Base-by-base conservation (phyloP, 2,888 invertebrate genomes). In the Alloplasta piceator region DNA sequence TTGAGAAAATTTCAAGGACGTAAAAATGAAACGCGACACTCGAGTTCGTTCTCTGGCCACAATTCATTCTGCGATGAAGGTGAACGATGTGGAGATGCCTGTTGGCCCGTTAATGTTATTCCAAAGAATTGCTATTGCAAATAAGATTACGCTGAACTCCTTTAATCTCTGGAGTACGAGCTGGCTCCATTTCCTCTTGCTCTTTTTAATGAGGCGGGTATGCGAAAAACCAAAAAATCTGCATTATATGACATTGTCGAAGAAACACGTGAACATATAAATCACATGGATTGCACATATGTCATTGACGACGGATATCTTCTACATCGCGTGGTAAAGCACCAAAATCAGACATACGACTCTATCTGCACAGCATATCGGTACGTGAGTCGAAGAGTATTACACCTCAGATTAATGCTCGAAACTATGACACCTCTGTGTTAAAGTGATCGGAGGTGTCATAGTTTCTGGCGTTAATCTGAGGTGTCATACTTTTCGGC, bases 301-400 rank as follows among this genome's bases (percentile, higher is more conserved):
- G 74, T 75, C 50, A 68, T 75, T 52, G 78, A 75, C 38, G 66
- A 75, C 48, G 82, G 82, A 9, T 75, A 64, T 48, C 75, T 75
- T 9, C 16, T 50, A 12, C 73, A 72, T 63, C 72, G 55, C 14
- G 75, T 73, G 9, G 64, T 74, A 46, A 78, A 79, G 76, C 58
- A 63, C 36, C 41, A 16, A 72, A 68, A 64, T 71, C 55, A 60
- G 7, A 74, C 55, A 48, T 74, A 55, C 64, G 16, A 14, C 12
- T 58, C 26, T n/a, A 72, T 83, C 10, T 80, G 74, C 71, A 41
- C 41, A 7, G 7, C 56, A n/a, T n/a, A n/a, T n/a, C n/a, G n/a
- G n/a, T n/a, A n/a, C n/a, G n/a, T n/a, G n/a, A n/a, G n/a, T n/a
- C n/a, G n/a, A n/a, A n/a, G n/a, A n/a, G n/a, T n/a, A n/a, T n/a